Evolutionary conservation across 53 echinoderm and acorn worm species (phyloP), one percentile per base, ranked within the genome.

Genomic region (Temnopleurus reevesii): DNA sequence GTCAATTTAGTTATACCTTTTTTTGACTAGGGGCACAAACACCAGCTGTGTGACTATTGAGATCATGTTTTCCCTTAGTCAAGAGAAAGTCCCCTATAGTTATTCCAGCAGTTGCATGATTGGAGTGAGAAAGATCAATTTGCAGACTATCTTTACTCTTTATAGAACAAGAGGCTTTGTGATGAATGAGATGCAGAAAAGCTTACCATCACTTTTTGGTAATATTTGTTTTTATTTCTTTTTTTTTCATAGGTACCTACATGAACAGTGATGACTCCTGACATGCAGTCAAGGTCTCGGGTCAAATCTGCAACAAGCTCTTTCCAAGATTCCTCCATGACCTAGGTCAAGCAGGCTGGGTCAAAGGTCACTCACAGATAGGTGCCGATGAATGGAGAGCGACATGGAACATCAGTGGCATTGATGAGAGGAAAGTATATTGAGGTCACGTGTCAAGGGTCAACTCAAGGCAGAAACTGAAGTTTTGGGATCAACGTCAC

Each of bases 311-410:
- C 31, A 91, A 93, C 33, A 85, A 91, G 26, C 93, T 95, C 89
- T 95, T 94, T 87, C 94, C 95, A 57, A 47, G 65, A 28, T 97
- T 95, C 85, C 59, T 94, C 41, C 66, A 90, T 12, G 92, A 95
- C 76, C 89, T 97, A 19, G 77, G 89, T 90, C 89, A 89, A 77
- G 90, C 95, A 18, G 97, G 97, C 47, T 97, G 97, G 97, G 88
- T 90, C 53, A 93, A 84, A 79, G 94, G 89, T 83, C 91, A 94
- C 9, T 84, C 91, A 18, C 89, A 91, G 83, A 76, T 97, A 36
- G 92, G 95, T 26, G 82, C 92, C 6, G 93, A 95, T 86, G 97
- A 97, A 82, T 97, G 97, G 97, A 60, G 97, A 84, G 97, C 95
- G 4, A 91, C 90, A 35, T 97, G 97, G 97, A 91, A 84, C 46